Evolutionary conservation across 2,113 vertebrate species (phyloP).

Genomic region (Anoura caudifer): DNA sequence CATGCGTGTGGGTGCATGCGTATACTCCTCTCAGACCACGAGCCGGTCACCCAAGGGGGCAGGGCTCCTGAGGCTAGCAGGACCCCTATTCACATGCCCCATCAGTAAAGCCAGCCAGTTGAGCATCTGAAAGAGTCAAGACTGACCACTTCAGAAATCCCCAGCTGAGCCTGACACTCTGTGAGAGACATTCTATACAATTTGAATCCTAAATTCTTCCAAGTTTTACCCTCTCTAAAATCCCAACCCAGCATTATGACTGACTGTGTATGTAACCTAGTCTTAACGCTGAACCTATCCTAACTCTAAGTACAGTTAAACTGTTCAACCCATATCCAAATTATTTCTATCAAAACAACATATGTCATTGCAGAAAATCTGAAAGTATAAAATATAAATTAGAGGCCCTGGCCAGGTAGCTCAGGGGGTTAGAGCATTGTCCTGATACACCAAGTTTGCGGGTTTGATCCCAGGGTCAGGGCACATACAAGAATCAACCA

Average conservation of each 20-base stretch:
- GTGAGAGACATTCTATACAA: background rate
- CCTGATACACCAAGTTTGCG: no score
- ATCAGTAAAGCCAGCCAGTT: background rate
- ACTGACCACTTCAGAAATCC: background rate
- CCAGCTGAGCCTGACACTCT: background rate
- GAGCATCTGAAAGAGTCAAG: background rate
- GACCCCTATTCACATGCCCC: rapidly evolving
- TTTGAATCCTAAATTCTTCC: background rate
- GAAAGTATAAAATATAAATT: conserved; percentile 6
- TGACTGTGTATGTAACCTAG: background rate
- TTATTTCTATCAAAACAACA: background rate
- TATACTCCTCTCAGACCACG: background rate
- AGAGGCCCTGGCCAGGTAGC: background rate
- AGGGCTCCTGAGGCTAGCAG: background rate
- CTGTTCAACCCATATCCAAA: background rate
- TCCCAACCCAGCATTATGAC: background rate
- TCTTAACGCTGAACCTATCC: background rate
- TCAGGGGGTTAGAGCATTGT: no score
- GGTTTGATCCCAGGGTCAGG: no score
- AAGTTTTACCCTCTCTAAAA: background rate
- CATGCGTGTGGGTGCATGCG: rapidly evolving
- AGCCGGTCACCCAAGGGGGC: background rate
- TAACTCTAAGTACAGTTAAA: background rate
- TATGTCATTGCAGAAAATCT: background rate
- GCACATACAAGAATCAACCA: no score